Conservation (phyloP, 2,797 vertebrate species). For the Avahi laniger region DNA sequence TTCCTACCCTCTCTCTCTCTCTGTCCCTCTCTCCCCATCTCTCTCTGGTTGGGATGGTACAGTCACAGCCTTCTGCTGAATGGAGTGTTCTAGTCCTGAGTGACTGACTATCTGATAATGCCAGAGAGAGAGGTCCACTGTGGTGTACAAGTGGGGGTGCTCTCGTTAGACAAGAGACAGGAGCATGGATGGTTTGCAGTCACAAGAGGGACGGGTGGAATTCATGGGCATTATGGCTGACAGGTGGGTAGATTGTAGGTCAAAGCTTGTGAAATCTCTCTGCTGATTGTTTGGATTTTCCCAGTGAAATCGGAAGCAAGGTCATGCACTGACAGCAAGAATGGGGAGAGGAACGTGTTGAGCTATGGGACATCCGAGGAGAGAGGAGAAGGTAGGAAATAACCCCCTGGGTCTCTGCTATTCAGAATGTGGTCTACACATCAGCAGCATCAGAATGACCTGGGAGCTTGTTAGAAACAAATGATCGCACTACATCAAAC, state of each 20-base stretch:
- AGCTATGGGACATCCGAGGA: fast-evolving
- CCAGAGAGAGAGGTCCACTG: neutral
- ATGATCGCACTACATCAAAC: fast-evolving
- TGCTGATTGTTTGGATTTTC: neutral
- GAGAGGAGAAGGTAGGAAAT: neutral
- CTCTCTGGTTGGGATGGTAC: neutral
- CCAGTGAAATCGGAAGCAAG: neutral
- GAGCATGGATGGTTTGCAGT: fast-evolving
- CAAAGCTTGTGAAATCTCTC: neutral
- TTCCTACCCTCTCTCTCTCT: neutral
- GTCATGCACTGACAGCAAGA: neutral
- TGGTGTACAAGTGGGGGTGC: too few species aligned
- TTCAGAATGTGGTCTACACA: neutral
- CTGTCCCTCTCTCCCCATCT: too few species aligned
- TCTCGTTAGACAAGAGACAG: neutral
- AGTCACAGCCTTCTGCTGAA: too few species aligned
- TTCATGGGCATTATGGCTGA: too few species aligned
- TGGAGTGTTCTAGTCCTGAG: too few species aligned
- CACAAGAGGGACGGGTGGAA: neutral
- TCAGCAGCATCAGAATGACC: fast-evolving
- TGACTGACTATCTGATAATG: fast-evolving
- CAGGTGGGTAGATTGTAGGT: neutral
- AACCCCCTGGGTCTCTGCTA: too few species aligned
- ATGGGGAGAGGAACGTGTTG: neutral
- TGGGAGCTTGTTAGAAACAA: neutral